phyloP scores from a whole-genome alignment of 2,888 invertebrate species.

The Blomia tropicalis region DNA sequence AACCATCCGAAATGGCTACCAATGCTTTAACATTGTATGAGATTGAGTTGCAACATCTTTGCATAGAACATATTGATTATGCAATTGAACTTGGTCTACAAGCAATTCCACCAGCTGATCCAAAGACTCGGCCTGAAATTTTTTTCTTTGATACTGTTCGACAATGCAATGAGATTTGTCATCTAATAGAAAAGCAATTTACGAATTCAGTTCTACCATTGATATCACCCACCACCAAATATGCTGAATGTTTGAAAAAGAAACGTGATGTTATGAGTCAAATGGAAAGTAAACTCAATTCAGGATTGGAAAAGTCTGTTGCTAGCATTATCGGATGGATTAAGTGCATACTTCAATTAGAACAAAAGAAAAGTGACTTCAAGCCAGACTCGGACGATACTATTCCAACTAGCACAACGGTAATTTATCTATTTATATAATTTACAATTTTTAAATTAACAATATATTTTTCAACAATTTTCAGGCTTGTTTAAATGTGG shows the following conservation, averaged over 20 bases:
- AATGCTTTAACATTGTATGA: conserved; percentile 69
- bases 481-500: conserved; percentile 55
- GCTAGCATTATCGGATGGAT: conserved; percentile 80
- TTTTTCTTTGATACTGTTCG: conserved; percentile 85
- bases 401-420: conserved; percentile 46
- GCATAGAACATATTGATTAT: conserved; percentile 86
- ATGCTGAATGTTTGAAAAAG: conserved; percentile 70
- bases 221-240: conserved; percentile 68
- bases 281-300: conserved; percentile 76
- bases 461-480: background rate
- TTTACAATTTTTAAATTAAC: background rate
- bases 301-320: conserved; percentile 63
- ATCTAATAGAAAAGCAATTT: conserved; percentile 80
- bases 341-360: conserved; percentile 66
- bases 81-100: conserved; percentile 78
- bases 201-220: conserved; percentile 73
- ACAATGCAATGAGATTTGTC: conserved; percentile 80
- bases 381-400: conserved; percentile 40
- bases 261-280: conserved; percentile 70
- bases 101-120: conserved; percentile 72
- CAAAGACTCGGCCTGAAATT: conserved; percentile 68
- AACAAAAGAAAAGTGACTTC: conserved; percentile 87
- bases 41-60: conserved; percentile 61
- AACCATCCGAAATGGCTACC: conserved; percentile 50
- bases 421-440: conserved; percentile 40